phyloP scores from a whole-genome alignment of 2,888 invertebrate genomes.

The Taphrorychus bicolor region DNA sequence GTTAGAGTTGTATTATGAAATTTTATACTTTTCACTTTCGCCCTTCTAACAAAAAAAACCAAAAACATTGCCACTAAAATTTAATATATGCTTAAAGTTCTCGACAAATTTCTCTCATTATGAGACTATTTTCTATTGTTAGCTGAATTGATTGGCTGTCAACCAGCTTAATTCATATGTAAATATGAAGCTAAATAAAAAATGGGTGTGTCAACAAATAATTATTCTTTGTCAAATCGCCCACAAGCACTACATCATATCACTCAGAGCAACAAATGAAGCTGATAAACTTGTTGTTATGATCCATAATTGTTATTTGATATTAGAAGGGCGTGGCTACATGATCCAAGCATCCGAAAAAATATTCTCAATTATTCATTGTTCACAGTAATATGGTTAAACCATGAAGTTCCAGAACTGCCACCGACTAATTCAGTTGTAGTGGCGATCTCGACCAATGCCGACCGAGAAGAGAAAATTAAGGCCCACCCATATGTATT shows the following conservation, averaged over 20 bases:
- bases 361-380: no score
- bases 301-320: background rate
- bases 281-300: no score
- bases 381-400: no score
- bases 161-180: background rate
- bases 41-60: background rate
- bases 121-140: background rate
- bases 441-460: conserved; percentile 4
- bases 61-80: no score
- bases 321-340: background rate
- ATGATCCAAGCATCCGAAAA: no score
- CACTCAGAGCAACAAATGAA: no score
- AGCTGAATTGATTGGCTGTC: background rate
- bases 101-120: background rate
- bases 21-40: background rate
- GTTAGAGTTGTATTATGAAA: background rate
- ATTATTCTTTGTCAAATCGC: background rate
- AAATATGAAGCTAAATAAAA: background rate
- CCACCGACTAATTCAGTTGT: background rate
- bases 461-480: conserved; percentile 10
- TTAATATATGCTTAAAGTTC: no score
- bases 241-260: background rate
- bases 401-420: background rate
- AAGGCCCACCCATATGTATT: conserved; percentile 12
- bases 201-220: background rate